A percentile compares a stretch with the other conserved stretches of the same genome.
phyloP scores from a whole-genome alignment of 2,888 invertebrate genomes.

The Philereme vetulata region DNA sequence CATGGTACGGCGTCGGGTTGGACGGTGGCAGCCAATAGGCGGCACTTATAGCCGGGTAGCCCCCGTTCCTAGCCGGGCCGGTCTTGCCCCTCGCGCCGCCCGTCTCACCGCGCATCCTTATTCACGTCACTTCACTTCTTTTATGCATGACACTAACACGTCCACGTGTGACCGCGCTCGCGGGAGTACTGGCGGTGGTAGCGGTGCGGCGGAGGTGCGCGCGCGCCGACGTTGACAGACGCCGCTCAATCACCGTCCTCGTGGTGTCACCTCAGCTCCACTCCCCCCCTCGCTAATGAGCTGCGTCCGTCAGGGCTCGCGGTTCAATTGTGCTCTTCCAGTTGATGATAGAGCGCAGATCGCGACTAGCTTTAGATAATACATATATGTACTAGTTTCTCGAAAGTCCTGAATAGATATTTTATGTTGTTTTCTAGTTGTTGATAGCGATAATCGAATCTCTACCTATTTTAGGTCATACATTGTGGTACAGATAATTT shows the following conservation, averaged over 20 bases:
- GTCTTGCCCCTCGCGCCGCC: constrained; percentile 73
- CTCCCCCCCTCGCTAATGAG: constrained; percentile 68
- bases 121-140: constrained; percentile 63
- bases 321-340: constrained; percentile 36
- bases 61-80: constrained; percentile 59
- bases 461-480: no score
- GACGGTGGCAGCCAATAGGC: constrained; percentile 93
- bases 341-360: constrained; percentile 25
- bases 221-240: constrained; percentile 64
- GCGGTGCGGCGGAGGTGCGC: constrained; percentile 67
- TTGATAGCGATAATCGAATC: no score
- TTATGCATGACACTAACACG: constrained; percentile 60
- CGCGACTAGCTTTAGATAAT: constrained; percentile 8
- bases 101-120: constrained; percentile 79
- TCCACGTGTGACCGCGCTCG: constrained; percentile 75
- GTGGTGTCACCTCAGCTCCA: constrained; percentile 63
- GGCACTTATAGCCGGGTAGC: constrained; percentile 92
- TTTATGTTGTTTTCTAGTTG: no score
- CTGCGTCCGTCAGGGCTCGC: constrained; percentile 59
- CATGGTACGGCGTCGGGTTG: constrained; percentile 91
- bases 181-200: constrained; percentile 63
- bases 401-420: background rate
- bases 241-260: constrained; percentile 77
- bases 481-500: no score
- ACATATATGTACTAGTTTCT: background rate